Conservation (phyloP, 2,888 invertebrate species). For the Hedychridium roseum region DNA sequence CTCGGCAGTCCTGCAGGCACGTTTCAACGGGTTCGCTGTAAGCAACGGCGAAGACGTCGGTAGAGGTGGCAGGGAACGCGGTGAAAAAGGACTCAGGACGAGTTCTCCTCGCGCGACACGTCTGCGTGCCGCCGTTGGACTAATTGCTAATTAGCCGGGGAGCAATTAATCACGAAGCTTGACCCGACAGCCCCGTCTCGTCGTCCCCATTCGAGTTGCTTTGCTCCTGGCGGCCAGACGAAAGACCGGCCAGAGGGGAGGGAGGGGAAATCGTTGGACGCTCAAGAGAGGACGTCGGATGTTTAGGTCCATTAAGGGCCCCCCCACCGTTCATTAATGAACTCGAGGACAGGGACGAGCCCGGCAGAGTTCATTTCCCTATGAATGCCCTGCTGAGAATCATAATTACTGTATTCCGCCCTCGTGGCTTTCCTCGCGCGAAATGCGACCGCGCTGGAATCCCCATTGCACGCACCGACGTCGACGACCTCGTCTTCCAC, state of each 20-base stretch:
- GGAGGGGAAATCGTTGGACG: no score
- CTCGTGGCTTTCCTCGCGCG: constrained; percentile 48
- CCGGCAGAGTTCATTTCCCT: constrained; percentile 54
- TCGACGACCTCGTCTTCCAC: no score
- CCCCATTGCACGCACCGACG: no score
- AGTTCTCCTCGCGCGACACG: no score
- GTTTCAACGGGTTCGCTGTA: no score
- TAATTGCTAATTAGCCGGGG: constrained; percentile 54
- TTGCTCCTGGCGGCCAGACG: no score
- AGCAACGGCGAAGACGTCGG: no score
- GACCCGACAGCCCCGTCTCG: constrained; percentile 33
- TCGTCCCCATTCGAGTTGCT: constrained; percentile 1
- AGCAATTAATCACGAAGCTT: constrained; percentile 53
- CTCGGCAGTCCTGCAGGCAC: no score
- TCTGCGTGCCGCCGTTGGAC: no score
- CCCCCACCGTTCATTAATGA: constrained; percentile 56
- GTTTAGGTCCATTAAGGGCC: constrained; percentile 54
- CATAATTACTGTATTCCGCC: constrained; percentile 58
- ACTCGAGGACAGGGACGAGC: constrained; percentile 56
- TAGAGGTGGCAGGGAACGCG: no score
- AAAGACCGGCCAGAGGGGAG: constrained; percentile 29
- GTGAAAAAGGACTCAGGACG: no score
- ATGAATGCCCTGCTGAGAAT: constrained; percentile 54
- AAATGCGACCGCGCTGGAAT: constrained; percentile 40
- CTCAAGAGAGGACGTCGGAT: constrained; percentile 42